A percentile compares a stretch with the other conserved stretches of the same genome.
phyloP scores from a whole-genome alignment of 2,113 vertebrate species.

The Myiozetetes cayanensis region DNA sequence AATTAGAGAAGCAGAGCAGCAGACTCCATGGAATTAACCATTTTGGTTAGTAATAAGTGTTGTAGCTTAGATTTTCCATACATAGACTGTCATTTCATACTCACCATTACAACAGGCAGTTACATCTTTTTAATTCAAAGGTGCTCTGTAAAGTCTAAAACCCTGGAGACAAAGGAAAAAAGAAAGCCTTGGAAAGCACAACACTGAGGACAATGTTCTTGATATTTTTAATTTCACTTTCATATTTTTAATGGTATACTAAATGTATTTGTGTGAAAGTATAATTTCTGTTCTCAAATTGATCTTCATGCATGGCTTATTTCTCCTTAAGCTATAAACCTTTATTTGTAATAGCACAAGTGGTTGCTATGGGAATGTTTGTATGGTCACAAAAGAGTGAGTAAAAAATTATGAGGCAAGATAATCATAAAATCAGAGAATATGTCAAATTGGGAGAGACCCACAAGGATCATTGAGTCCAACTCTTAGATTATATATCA shows the following conservation, averaged over 20 bases:
- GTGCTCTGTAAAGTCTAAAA: neutral
- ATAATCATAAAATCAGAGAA: neutral
- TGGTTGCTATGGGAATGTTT: neutral
- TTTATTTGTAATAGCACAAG: neutral
- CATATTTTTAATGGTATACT: neutral
- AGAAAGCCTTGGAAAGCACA: neutral
- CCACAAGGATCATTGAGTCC: neutral
- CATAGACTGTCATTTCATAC: neutral
- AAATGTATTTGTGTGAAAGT: neutral
- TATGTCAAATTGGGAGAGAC: neutral
- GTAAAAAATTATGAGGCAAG: neutral
- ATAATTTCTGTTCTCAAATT: neutral
- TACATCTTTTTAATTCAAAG: neutral
- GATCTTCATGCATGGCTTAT: neutral
- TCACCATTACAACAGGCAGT: neutral
- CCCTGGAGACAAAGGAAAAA: neutral
- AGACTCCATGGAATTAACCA: neutral
- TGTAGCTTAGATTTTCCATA: neutral
- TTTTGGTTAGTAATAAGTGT: neutral
- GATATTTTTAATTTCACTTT: neutral
- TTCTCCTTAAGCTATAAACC: neutral
- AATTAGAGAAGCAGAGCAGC: neutral
- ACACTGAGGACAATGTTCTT: neutral
- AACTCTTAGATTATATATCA: neutral
- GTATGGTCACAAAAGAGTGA: neutral